phyloP scores from a whole-genome alignment of 2,113 vertebrate genomes.

The Passerina amoena region DNA sequence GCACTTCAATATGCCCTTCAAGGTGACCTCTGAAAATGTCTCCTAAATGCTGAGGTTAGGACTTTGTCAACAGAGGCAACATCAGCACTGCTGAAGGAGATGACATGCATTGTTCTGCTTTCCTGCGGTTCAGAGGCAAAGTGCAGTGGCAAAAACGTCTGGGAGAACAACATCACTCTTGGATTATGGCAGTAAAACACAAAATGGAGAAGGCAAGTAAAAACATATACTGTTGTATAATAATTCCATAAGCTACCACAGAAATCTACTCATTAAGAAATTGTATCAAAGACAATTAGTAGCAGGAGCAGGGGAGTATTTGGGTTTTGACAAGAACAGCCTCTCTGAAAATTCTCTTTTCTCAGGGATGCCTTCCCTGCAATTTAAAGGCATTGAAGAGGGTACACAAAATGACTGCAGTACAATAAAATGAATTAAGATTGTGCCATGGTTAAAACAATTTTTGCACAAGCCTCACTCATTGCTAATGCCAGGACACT shows the following conservation, averaged over 20 bases:
- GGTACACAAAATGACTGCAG: background rate
- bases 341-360: background rate
- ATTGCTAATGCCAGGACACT: background rate
- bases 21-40: constrained; percentile 7
- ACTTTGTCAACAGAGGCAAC: background rate
- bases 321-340: background rate
- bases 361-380: background rate
- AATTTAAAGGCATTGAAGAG: background rate
- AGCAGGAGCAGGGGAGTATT: background rate
- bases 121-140: background rate
- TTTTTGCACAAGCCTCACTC: background rate
- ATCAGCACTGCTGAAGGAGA: background rate
- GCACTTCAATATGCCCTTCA: background rate
- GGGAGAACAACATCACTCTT: background rate
- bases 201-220: background rate
- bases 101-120: background rate
- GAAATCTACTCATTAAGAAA: background rate
- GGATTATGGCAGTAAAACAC: background rate
- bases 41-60: constrained; percentile 35
- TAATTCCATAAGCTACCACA: background rate
- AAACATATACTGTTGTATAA: background rate
- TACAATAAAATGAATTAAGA: background rate
- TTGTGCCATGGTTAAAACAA: background rate
- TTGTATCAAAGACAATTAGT: background rate
- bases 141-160: background rate